Base-by-base conservation (phyloP, 2,113 vertebrate genomes). In the Plestiodon gilberti region DNA sequence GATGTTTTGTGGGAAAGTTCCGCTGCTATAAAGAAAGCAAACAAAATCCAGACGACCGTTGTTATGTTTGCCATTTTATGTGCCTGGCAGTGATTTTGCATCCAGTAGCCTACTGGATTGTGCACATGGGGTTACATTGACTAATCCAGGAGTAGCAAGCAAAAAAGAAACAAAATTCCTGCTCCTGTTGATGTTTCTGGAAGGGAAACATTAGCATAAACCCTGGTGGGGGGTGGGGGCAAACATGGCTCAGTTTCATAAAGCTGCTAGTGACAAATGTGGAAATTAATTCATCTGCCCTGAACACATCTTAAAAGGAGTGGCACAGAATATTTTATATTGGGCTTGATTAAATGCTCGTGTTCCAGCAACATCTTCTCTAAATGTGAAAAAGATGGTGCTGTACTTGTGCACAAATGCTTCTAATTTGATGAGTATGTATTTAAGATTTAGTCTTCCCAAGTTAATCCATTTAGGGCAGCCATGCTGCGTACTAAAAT, bases 401-500 rank as follows among this genome's bases (percentile, higher is more conserved):
- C 86, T 86, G 62, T 61, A 65, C 70, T 90, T 86, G 74, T 43
- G 82, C 61, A 25, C 82, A 87, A 92, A 92, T 0, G 9, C 61
- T 76, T 87, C 81, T 86, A n/a, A 92, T 81, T 85, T 11, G 64
- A 89, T 57, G 74, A 85, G 76, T 59, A n/a, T 30, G 5, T 82
- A 82, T 88, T 93, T 90, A 93, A 90, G 89, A 87, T 91, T 94
- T 89, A 90, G 80, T 82, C 83, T 84, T 90, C 89, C 88, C 14
- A 87, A 84, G 89, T 84, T 89, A 87, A 92, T 89, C 76, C 87
- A 61, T 93, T 88, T 90, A 90, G 76, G 52, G 85, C 84, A 93
- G 87, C 70, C 70, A 73, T 90, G 89, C 62, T 74, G 8, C 14
- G 64, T 33, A 62, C 93, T 92, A 93, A 94, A 91, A 92, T 93